Evolutionary conservation across 2,797 vertebrate species (phyloP).

Genomic region (Poecilia picta): DNA sequence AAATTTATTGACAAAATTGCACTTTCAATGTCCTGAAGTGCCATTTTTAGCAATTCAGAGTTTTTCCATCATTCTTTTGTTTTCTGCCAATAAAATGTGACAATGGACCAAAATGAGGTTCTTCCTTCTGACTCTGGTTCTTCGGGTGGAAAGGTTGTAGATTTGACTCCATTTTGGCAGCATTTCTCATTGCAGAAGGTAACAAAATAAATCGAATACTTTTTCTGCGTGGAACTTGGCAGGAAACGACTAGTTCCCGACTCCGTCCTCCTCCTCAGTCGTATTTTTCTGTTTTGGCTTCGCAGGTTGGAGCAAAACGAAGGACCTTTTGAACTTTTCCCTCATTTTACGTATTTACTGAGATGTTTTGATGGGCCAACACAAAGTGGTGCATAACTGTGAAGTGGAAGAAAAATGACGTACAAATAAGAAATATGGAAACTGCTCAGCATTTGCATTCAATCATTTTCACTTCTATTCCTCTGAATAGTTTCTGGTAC

Average conservation of each 20-base stretch:
- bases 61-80: neutral
- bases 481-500: neutral
- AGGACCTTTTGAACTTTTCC: slow-evolving; percentile 7
- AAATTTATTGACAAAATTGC: slow-evolving; percentile 92
- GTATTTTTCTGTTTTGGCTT: slow-evolving; percentile 53
- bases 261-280: slow-evolving; percentile 37
- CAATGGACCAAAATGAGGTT: neutral
- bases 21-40: slow-evolving; percentile 56
- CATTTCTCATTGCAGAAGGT: slow-evolving; percentile 49
- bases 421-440: neutral
- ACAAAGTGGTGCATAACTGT: neutral
- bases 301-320: slow-evolving; percentile 40
- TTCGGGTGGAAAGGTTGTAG: neutral
- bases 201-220: slow-evolving; percentile 40
- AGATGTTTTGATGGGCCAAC: neutral
- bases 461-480: neutral
- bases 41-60: neutral
- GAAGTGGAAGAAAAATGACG: neutral
- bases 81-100: slow-evolving; percentile 10
- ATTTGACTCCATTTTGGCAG: slow-evolving; percentile 24
- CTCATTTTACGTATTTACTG: neutral
- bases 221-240: slow-evolving; percentile 26
- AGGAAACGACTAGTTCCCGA: slow-evolving; percentile 18
- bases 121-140: neutral
- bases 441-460: neutral